Conservation (phyloP, 2,797 vertebrate genomes). For the Urosaurus nigricauda region DNA sequence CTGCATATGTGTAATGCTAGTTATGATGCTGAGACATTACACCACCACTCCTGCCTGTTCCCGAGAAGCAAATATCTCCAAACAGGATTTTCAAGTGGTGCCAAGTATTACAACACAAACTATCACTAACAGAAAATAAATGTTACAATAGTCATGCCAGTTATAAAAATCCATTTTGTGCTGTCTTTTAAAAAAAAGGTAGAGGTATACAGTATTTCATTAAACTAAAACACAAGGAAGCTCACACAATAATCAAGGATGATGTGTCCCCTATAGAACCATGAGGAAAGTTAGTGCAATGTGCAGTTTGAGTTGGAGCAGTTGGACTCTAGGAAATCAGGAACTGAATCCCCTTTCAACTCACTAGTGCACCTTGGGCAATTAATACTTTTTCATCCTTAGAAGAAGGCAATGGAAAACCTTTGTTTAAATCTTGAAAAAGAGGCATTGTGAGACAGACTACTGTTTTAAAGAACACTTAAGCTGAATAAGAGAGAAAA, state of each 20-base stretch:
- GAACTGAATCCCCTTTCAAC: no score
- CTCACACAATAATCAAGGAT: background rate
- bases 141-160: accelerated
- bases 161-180: background rate
- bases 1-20: background rate
- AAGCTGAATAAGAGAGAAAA: no score
- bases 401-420: no score
- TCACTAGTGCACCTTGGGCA: no score
- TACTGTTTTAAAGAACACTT: no score
- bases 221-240: accelerated
- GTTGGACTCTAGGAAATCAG: no score
- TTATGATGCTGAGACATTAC: accelerated
- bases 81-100: background rate
- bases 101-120: background rate
- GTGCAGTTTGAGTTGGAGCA: no score
- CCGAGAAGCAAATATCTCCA: accelerated
- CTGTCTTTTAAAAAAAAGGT: background rate
- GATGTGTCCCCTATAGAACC: no score
- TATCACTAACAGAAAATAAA: background rate
- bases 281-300: no score
- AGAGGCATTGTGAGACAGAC: no score
- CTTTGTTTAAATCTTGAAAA: no score
- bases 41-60: accelerated
- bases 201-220: background rate
- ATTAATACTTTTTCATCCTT: no score